Base-by-base conservation (phyloP, 2,797 vertebrate species). In the Danionella dracula region DNA sequence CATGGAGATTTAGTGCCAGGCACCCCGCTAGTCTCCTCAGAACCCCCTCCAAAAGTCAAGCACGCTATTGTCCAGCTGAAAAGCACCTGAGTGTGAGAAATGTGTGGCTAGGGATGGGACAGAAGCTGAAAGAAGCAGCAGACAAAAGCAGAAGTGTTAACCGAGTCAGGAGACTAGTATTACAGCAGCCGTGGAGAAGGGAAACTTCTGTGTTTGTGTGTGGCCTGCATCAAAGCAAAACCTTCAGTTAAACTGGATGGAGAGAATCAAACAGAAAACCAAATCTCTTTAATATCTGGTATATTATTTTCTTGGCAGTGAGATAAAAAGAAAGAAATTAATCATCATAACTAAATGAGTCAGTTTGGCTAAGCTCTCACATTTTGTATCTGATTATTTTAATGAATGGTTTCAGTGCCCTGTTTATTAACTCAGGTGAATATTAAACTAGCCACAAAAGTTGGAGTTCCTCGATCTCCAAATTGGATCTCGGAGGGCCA, bases 161-260 rank as follows among this genome's bases (percentile, higher is more conserved):
- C 38, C 58, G 27, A 70, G 60, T 66, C 62, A 71, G 69, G 41
- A 66, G 62, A 66, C 56, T 71, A 27, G 55, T 29, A 60, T 66
- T 66, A 66, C 44, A 12, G 46, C 16, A 42, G 46, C 35, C 40
- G 50, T 17, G 50, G 17, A 51, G 38, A 27, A 53, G 17, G 17
- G 38, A n/a, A 64, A 9, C 21, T 3, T 3, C 21, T 56, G 41
- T 32, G 12, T 66, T 38, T 57, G 44, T 48, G 51, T 66, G 53
- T 66, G 64, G 64, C 53, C 42, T 46, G 32, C 5, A 19, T 32
- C 5, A 8, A 40, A 20, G 13, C 5, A 3, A 49, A 21, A 46
- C 23, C 15, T 66, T 49, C 4, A 16, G 42, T 11, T 54, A 38
- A 59, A 35, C 56, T 61, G 41, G 4, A 11, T 10, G 3, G 23